These are phyloP conservation scores for Phymatocera aterrima DNA, from an alignment of 2,888 invertebrate species.

Conservation along the genomic window DNA sequence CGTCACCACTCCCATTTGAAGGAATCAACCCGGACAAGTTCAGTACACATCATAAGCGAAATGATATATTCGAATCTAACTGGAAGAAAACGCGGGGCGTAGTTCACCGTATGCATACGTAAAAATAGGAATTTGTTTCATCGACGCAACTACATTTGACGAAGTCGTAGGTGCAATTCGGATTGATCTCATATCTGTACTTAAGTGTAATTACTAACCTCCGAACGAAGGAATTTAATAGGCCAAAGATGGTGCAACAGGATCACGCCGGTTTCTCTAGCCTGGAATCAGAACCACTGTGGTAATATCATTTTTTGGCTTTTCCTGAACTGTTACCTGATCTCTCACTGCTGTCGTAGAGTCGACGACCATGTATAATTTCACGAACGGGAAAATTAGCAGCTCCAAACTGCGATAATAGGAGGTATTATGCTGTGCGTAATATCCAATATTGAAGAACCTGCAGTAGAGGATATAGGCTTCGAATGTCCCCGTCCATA, in stretches of 20 bases:
- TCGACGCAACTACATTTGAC: too few relatives aligned
- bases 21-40: too few relatives aligned
- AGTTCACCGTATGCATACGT: not conserved
- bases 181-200: too few relatives aligned
- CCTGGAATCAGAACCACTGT: not conserved
- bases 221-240: not conserved
- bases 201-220: not conserved
- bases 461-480: not conserved
- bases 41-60: too few relatives aligned
- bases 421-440: not conserved
- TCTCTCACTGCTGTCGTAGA: not conserved
- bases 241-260: not conserved
- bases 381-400: not conserved
- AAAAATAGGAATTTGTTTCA: too few relatives aligned
- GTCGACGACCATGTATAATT: not conserved
- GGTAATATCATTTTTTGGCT: not conserved
- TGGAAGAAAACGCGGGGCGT: too few relatives aligned
- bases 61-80: too few relatives aligned
- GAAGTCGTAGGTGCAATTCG: too few relatives aligned
- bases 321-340: not conserved
- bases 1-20: not conserved
- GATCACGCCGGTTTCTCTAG: not conserved
- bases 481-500: not conserved
- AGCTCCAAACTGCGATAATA: not conserved
- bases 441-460: not conserved